Evolutionary conservation across 2,113 vertebrate species (phyloP), one percentile per base, ranked within the genome.

Genomic region (Echinops telfairi): DNA sequence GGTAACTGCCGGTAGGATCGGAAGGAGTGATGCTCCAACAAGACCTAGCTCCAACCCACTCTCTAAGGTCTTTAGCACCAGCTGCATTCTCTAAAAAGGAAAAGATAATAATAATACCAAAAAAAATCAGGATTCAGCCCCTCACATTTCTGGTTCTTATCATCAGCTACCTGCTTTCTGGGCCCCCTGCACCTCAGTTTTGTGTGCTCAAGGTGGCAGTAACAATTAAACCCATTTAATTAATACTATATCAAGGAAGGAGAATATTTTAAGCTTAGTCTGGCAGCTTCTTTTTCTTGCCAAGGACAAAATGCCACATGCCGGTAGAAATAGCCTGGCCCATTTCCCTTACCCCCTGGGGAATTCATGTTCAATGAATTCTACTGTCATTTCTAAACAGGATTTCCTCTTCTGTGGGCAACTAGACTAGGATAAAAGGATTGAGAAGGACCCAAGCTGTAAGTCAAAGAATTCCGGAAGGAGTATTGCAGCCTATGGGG

Each of bases 201-300:
- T 78, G 38, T 60, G 70, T 86, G 68, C 70, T 60, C 53, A 88
- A 87, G 47, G 33, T 36, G 79, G 25, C 40, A 88, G 64, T 20
- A 82, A 83, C 93, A 82, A 96, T 95, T 89, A 94, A 95, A n/a
- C 83, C 88, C 33, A 89, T 88, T 90, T 91, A 95, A 94, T 91
- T 88, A 94, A 92, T 85, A 91, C 86, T 89, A 0, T 83, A 79
- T 66, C 58, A 53, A 11, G 33, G 36, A 88, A 82, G 36, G 77
- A 36, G 25, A 85, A 70, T 86, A 94, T 88, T 94, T 96, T 87
- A 90, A 95, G 85, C 83, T 81, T 88, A 88, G 84, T 88, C 79
- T 93, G 90, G 88, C 78, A 92, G 66, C 70, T 96, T 93, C 88
- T 57, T 92, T 94, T 90, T 83, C 85, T 91, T 94, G 82, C 82